Base-by-base conservation (phyloP, 2,797 vertebrate species). In the Typhlichthys subterraneus region DNA sequence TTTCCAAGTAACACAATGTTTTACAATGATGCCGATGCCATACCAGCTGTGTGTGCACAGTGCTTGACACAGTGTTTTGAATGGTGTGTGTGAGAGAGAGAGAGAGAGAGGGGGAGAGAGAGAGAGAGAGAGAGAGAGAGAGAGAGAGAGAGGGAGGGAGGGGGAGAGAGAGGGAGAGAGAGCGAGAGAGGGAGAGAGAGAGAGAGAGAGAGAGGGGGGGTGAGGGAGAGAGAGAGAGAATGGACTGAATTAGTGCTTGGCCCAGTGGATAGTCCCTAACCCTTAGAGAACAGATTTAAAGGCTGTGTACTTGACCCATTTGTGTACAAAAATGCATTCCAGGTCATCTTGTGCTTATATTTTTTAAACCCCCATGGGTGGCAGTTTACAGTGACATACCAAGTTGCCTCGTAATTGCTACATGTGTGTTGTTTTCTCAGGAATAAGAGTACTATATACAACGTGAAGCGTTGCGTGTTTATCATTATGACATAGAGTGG, bases 231-330 rank as follows among this genome's bases (percentile, higher is more conserved):
- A 3, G 23, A 7, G 23, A 7, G 61, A 63, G 57, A 48, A 59
- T 53, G 66, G 57, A 55, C 54, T 5, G 31, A 61, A 47, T 71
- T 45, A 59, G 74, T 12, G 56, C 54, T 46, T 5, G 19, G 49
- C 61, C 56, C 17, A 45, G 47, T 55, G 50, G 69, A 54, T 56
- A 23, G 38, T 61, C 50, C 49, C 10, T 8, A 48, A 15, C 29
- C 23, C 57, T 47, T 12, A 62, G 51, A 59, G 58, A 59, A 49
- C 42, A 52, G 51, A 53, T 48, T 59, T 33, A 54, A 58, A 54
- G 13, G 19, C 12, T 42, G 33, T 12, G 53, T 33, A 1, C 57
- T 29, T 53, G 23, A 61, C 65, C 54, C 47, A 59, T 14, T 38
- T 12, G 48, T 45, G 45, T 13, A 49, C 46, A 62, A 12, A 57